These are phyloP conservation scores for Chondrilla cf. caribensis DNA, from an alignment of 37 sponge, comb jelly and placozoan species.

Conservation along the genomic window DNA sequence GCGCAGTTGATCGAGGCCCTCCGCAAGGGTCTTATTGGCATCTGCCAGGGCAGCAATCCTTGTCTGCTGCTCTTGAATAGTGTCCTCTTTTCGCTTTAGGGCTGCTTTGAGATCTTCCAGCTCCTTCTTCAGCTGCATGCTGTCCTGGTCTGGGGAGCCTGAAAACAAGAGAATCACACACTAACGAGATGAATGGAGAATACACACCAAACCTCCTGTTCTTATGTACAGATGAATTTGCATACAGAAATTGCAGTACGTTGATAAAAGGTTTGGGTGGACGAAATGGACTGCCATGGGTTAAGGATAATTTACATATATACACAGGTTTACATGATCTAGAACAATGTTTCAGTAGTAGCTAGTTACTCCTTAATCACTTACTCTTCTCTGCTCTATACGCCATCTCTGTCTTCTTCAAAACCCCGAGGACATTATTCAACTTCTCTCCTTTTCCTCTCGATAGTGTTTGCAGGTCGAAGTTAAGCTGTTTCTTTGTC, in stretches of 20 bases:
- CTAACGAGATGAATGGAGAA: no score
- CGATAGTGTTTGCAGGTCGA: background rate
- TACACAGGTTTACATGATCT: no score
- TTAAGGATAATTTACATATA: no score
- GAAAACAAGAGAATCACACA: no score
- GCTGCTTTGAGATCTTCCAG: constrained; percentile 31
- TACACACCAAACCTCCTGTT: no score
- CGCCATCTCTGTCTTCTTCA: constrained; percentile 5
- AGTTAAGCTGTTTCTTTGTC: constrained; percentile 17
- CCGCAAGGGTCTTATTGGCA: constrained; percentile 51
- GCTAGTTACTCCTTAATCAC: no score
- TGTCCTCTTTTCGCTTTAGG: constrained; percentile 52
- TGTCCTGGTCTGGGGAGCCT: constrained; percentile 44
- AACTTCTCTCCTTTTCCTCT: constrained; percentile 14
- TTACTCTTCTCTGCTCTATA: constrained; percentile 7
- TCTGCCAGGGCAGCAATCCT: constrained; percentile 50
- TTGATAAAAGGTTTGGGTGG: no score
- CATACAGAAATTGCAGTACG: no score
- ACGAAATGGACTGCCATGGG: no score
- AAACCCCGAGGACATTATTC: background rate
- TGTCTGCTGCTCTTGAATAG: constrained; percentile 32
- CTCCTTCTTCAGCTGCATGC: constrained; percentile 30
- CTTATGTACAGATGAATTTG: no score
- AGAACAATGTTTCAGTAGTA: no score
- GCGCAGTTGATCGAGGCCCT: constrained; percentile 49